Percentiles rank a stretch among this genome's conserved stretches.
These are phyloP conservation scores for Drosophila orosa DNA, from an alignment of 1,140 invertebrate genomes.

Conservation along the genomic window DNA sequence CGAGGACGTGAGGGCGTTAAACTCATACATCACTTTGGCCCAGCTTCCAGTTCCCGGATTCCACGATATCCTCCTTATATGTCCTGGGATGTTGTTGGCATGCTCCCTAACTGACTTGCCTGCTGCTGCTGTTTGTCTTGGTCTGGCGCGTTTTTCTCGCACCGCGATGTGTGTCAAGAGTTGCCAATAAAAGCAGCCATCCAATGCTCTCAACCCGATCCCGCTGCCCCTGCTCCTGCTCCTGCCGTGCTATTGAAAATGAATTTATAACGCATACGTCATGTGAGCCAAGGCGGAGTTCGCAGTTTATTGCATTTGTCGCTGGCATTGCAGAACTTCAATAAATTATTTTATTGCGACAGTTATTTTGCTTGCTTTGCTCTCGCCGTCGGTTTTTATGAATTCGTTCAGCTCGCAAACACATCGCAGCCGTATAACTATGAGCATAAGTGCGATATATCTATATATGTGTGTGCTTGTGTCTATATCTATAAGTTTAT, in stretches of 20 bases:
- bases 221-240: conserved; percentile 9
- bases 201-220: conserved; percentile 33
- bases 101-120: conserved; percentile 58
- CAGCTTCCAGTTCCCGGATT: conserved; percentile 22
- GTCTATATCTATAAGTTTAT: conserved; percentile 31
- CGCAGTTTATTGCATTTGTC: conserved; percentile 80
- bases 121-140: conserved; percentile 42
- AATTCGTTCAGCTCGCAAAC: conserved; percentile 57
- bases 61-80: conserved; percentile 9
- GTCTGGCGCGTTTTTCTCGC: conserved; percentile 49
- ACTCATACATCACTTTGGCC: conserved; percentile 82
- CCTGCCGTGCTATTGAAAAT: conserved; percentile 70
- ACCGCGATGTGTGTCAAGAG: conserved; percentile 78
- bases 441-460: conserved; percentile 27
- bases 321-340: conserved; percentile 79
- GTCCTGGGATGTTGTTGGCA: conserved; percentile 28
- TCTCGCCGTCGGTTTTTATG: conserved; percentile 49
- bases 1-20: conserved; percentile 79
- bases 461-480: neutral
- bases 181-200: conserved; percentile 63
- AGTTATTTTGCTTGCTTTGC: conserved; percentile 72
- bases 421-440: conserved; percentile 26
- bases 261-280: conserved; percentile 80
- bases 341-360: conserved; percentile 84
- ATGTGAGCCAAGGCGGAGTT: conserved; percentile 54